Conservation (phyloP, 2,888 invertebrate genomes). For the Apoda limacodes region DNA sequence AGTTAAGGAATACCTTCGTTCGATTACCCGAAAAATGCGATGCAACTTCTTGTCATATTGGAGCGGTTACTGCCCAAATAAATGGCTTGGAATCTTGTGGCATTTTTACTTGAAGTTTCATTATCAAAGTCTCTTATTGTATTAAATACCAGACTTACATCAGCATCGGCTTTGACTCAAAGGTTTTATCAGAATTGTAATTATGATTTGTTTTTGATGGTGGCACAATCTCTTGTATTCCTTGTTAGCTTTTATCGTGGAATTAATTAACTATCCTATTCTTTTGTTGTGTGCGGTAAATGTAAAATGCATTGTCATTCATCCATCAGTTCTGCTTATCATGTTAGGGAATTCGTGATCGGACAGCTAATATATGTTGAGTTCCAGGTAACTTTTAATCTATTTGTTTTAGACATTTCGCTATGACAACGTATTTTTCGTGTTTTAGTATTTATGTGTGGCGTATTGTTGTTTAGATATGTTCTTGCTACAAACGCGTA, state of each 20-base stretch:
- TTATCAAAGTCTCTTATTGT: too few relatives aligned
- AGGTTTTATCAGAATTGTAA: constrained; percentile 26
- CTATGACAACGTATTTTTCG: constrained; percentile 40
- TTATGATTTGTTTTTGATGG: constrained; percentile 34
- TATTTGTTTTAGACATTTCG: constrained; percentile 47
- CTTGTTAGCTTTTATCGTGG: constrained; percentile 47
- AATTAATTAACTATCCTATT: constrained; percentile 55
- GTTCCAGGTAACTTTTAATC: constrained; percentile 39
- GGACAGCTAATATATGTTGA: constrained; percentile 27
- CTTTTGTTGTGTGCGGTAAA: constrained; percentile 43
- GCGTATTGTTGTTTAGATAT: too few relatives aligned
- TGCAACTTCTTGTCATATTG: too few relatives aligned
- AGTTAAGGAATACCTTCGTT: too few relatives aligned
- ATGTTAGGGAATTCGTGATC: constrained; percentile 30
- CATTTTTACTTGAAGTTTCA: too few relatives aligned
- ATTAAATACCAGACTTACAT: too few relatives aligned
- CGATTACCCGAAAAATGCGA: too few relatives aligned
- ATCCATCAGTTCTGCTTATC: constrained; percentile 61
- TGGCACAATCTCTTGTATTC: constrained; percentile 32
- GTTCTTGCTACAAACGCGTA: too few relatives aligned
- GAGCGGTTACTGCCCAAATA: too few relatives aligned
- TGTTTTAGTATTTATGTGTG: too few relatives aligned
- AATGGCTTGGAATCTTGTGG: too few relatives aligned
- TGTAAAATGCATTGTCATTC: constrained; percentile 49
- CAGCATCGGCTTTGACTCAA: too few relatives aligned